A percentile compares a stretch with the other conserved stretches of the same genome.
Evolutionary conservation across 1,140 invertebrate species (phyloP).

Genomic region (Zaprionus inermis): DNA sequence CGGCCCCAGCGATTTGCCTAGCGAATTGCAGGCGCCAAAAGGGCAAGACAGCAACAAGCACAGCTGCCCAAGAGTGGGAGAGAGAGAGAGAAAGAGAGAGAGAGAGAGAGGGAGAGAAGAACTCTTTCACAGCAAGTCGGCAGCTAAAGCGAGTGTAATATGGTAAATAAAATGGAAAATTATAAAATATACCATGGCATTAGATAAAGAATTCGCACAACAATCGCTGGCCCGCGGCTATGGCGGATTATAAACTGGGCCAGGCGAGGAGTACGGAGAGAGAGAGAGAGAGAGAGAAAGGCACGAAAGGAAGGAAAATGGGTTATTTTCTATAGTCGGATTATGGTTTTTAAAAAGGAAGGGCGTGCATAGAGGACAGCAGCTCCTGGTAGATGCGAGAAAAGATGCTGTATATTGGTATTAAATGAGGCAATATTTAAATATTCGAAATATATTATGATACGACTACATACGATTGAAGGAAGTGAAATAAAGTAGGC

Average conservation of each 20-base stretch:
- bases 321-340: conserved; percentile 2
- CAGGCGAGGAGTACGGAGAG: not conserved
- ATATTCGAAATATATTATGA: too few species aligned
- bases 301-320: not conserved
- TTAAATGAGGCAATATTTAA: not conserved
- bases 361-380: not conserved
- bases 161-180: conserved; percentile 9
- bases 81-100: not conserved
- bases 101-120: not conserved
- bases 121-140: not conserved
- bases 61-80: not conserved
- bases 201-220: conserved; percentile 4
- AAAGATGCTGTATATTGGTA: not conserved
- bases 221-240: conserved; percentile 4
- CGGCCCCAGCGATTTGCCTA: conserved; percentile 25
- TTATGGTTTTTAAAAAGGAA: not conserved
- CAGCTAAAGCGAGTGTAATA: conserved; percentile 5
- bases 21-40: conserved; percentile 5
- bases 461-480: too few species aligned
- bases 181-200: conserved; percentile 2
- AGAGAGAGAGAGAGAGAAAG: not conserved
- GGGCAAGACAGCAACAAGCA: not conserved
- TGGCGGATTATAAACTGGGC: conserved; percentile 3
- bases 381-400: not conserved
- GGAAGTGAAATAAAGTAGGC: too few species aligned